These are phyloP conservation scores for Fopius arisanus DNA, from an alignment of 1,140 invertebrate genomes.

Conservation along the genomic window DNA sequence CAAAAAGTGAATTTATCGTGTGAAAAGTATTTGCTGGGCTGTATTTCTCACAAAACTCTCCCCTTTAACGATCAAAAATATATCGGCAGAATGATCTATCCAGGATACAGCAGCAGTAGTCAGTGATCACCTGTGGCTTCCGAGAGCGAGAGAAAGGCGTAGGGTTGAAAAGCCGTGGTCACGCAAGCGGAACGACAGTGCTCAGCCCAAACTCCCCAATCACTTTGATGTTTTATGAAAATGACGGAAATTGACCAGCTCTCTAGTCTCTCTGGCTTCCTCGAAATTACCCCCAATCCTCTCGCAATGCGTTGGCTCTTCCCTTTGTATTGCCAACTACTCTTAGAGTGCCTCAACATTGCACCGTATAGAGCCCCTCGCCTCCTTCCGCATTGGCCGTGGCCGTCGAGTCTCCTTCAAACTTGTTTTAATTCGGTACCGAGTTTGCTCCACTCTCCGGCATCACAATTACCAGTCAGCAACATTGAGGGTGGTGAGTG, in stretches of 20 bases:
- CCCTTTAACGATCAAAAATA: neutral
- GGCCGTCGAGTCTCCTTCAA: neutral
- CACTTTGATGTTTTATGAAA: constrained; percentile 33
- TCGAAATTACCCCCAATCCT: neutral
- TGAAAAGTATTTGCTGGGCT: neutral
- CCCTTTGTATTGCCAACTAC: neutral
- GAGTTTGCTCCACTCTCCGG: neutral
- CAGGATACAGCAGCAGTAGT: neutral
- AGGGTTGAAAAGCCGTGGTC: constrained; percentile 26
- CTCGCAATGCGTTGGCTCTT: neutral
- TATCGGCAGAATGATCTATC: neutral
- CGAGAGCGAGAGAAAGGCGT: neutral
- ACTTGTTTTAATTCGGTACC: constrained; percentile 5
- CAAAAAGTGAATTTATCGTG: neutral
- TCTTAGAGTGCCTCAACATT: neutral
- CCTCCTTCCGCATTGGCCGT: neutral
- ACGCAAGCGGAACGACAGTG: constrained; percentile 30
- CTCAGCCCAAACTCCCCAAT: constrained; percentile 12
- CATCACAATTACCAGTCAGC: constrained; percentile 13
- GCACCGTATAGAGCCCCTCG: neutral
- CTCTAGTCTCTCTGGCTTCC: neutral
- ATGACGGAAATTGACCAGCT: constrained; percentile 28
- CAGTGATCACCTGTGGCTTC: neutral
- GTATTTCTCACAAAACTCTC: neutral
- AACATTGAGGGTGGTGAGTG: neutral